Base-by-base conservation (phyloP, 1,140 invertebrate species). In the Laodelphax striatellus region DNA sequence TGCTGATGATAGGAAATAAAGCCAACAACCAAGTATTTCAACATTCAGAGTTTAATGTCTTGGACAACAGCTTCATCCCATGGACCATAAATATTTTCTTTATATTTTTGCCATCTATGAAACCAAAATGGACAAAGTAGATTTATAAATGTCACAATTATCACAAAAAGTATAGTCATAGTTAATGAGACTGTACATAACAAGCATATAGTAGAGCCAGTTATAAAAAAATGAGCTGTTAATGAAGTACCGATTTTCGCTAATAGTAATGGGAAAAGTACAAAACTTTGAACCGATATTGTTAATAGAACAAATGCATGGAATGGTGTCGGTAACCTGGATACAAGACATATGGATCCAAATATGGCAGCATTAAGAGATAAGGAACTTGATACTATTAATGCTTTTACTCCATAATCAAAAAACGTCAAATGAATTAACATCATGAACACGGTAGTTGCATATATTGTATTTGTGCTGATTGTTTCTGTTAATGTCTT, bases 391-490 rank as follows among this genome's bases (percentile, higher is more conserved):
- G 84, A 90, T 16, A 90, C 81, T 46, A 89, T 81, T 16, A 90
- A 85, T 41, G 85, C 87, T 42, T 85, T 79, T 1, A 90, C 79
- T 14, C 90, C 89, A 71, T 97, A 98, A 72, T 98, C 90, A 70
- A 89, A 90, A 69, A 95, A 95, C 59, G 92, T 78, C 38, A 98
- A 76, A 77, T 98, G 93, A 6, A 89, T 74, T 0, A 92, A 65
- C 72, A 97, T 83, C 83, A 95, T 92, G 41, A 92, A 79, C 52
- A 88, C 83, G 19, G 92, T 84, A 77, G 87, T 92, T 1, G 90
- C 88, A 69, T 97, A 97, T 69, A 98, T 97, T 2, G 94, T 97
- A 72, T 98, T 94, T 1, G 94, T 97, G 69, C 92, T 95, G 0
- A 98, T 88, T 0, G 92, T 94, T 72, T 95, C 90, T 0, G 96